Base-by-base conservation (phyloP, 2,113 vertebrate species). In the Ahaetulla prasina region DNA sequence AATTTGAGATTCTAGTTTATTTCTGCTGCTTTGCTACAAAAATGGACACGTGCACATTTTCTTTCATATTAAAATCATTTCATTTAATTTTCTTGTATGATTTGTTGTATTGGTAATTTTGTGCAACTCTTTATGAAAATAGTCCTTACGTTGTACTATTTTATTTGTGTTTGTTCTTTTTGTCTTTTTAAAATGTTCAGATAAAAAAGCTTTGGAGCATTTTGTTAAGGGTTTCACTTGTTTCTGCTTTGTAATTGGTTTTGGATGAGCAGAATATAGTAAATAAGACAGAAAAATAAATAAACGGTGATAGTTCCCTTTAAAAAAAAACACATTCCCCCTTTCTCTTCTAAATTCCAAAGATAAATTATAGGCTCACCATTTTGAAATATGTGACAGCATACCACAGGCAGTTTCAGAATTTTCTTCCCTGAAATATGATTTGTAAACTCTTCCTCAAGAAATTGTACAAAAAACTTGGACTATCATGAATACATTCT, bases 331-430 rank as follows among this genome's bases (percentile, higher is more conserved):
- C 3, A 49, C 30, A 27, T 30, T 49, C 47, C 22, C 45, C 60
- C 94, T 96, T 92, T 93, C 93, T 96, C 47, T 57, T 93, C 91
- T 92, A 92, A 94, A 95, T 95, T 90, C 94, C 63, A 91, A 11
- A 57, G 0, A 43, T 94, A 96, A 93, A 93, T 94, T 96, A 90
- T 63, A 53, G 5, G 85, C 63, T 91, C 45, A 92, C 92, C 18
- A 68, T 94, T 91, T 92, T 88, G 87, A 91, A 94, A 30, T 16
- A 53, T 90, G 74, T 87, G 39, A 4, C 95, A 45, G 90, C 54
- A 87, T 53, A 95, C 39, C 50, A 95, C 92, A 91, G 88, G 20
- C 94, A 87, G 49, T 92, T 91, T 91, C 90, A 91, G 92, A 93
- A 87, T 3, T 5, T 68, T 4, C 47, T 84, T 92, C 93, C 0